Evolutionary conservation across 2,888 invertebrate species (phyloP), one percentile per base, ranked within the genome.

Genomic region (Petrolisthes cinctipes): DNA sequence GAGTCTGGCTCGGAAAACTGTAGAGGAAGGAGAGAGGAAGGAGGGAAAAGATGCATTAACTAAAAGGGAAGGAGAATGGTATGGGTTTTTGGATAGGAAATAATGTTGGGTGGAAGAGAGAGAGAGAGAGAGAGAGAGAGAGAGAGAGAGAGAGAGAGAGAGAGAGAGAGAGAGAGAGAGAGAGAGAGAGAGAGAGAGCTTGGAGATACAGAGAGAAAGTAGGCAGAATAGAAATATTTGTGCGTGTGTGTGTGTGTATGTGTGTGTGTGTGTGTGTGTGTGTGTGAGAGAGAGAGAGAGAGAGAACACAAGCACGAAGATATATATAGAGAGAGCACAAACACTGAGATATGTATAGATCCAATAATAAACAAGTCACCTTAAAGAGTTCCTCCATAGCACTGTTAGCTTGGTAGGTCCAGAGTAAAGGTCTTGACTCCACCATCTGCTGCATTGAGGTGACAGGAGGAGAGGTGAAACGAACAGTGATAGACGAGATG

Each of bases 311-410:
- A n/a, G n/a, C n/a, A n/a, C n/a, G n/a, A n/a, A n/a, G n/a, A n/a
- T n/a, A n/a, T 37, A 37, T 37, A 37, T 37, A n/a, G n/a, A n/a
- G n/a, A n/a, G n/a, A n/a, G 37, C 37, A 37, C 37, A 37, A 37
- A 37, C 37, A 37, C 37, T 0, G 37, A 37, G 37, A 37, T 37
- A 37, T 37, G 37, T 37, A 37, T 37, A 37, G 37, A 37, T 37
- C 37, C 37, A 37, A 37, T 0, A 37, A 37, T 37, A 37, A 0
- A 37, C 37, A 37, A 37, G 37, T 37, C 20, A 85, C 85, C 85
- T 85, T 85, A 71, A 85, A 85, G 3, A 85, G 85, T 17, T 85
- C 85, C 37, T 85, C 85, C 85, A 85, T 85, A 4, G 85, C 85
- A 20, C 85, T 85, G 68, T 85, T 85, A 0, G 85, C 85, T 23